Conservation (phyloP, 2,888 invertebrate genomes). For the Eurois occulta region DNA sequence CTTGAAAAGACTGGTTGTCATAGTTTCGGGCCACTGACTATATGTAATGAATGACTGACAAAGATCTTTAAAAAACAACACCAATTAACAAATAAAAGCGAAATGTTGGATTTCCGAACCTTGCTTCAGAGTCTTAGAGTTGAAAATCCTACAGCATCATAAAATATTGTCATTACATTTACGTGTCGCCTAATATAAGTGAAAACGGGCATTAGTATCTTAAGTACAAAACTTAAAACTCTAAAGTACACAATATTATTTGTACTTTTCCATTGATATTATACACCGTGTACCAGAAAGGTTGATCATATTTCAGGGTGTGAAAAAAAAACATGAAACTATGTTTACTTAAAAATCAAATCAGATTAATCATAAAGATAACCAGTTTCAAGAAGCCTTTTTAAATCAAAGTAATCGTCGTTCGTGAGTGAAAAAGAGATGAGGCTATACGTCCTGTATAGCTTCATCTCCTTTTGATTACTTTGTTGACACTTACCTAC, state of each 20-base stretch:
- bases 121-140: neutral
- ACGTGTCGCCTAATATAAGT: neutral
- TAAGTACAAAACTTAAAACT: constrained; percentile 21
- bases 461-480: neutral
- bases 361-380: neutral
- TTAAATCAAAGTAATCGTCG: neutral
- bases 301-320: neutral
- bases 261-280: constrained; percentile 23
- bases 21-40: neutral
- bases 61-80: neutral
- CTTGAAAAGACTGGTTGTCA: neutral
- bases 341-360: neutral
- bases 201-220: neutral
- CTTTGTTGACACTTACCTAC: neutral
- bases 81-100: neutral
- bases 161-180: too few relatives aligned
- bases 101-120: neutral
- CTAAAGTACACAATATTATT: constrained; percentile 14
- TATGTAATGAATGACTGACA: neutral
- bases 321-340: neutral
- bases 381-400: neutral
- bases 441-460: neutral
- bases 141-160: neutral
- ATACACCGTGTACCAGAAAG: neutral
- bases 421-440: neutral